These are phyloP conservation scores for Salvelinus sp. DNA, from an alignment of 2,113 vertebrate species.

Conservation along the genomic window DNA sequence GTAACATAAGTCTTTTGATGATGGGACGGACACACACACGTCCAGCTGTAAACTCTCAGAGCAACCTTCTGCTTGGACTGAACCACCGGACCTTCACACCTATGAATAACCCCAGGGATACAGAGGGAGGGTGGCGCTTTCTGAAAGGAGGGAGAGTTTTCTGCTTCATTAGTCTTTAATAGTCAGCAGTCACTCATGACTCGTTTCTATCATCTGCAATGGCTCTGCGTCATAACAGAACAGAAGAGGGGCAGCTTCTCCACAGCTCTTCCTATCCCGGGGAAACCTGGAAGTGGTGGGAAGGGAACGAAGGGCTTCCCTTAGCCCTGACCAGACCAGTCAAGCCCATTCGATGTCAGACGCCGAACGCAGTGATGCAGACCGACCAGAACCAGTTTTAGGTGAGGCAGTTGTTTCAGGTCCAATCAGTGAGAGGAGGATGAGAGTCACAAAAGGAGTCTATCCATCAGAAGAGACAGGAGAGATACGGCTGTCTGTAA, in stretches of 20 bases:
- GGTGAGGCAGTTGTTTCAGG: neutral
- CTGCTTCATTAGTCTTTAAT: too few species aligned
- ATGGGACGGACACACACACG: conserved; percentile 1
- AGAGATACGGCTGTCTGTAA: conserved; percentile 4
- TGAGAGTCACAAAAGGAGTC: neutral
- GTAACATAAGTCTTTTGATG: conserved; percentile 36
- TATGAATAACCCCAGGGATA: conserved; percentile 16
- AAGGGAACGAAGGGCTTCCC: conserved; percentile 19
- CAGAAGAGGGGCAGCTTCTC: too few species aligned
- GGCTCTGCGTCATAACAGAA: too few species aligned
- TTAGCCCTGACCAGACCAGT: neutral
- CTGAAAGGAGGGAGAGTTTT: neutral
- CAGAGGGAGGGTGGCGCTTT: neutral
- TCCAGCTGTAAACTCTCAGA: conserved; percentile 47
- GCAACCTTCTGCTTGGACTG: too few species aligned
- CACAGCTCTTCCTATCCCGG: too few species aligned
- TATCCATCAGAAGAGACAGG: neutral
- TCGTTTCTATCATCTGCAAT: neutral
- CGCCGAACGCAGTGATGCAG: neutral
- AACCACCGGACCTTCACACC: neutral
- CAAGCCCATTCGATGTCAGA: neutral
- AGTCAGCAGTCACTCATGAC: conserved; percentile 30
- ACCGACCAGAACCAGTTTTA: neutral
- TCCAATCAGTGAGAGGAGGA: neutral
- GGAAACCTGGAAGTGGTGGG: conserved; percentile 28